Evolutionary conservation across 1,140 invertebrate genomes (phyloP).

Genomic region (Chlorops oryzae): DNA sequence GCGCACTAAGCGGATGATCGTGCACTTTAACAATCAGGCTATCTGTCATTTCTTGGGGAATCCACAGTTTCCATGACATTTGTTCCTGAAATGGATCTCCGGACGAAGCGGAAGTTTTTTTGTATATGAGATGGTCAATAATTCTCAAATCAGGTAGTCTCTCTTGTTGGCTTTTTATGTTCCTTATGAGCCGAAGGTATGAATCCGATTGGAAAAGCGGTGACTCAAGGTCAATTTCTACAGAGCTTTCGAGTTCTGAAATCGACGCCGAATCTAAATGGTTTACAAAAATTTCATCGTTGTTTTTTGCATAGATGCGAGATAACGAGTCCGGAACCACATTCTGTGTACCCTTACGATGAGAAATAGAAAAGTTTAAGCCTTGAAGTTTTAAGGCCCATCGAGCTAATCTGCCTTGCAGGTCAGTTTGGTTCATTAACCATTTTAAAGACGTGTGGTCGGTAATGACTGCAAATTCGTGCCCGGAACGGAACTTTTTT

Average conservation of each 20-base stretch:
- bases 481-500: slow-evolving; percentile 36
- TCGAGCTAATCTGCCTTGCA: slow-evolving; percentile 23
- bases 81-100: background rate
- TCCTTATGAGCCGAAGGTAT: too few species aligned
- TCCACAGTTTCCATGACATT: background rate
- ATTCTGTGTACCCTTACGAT: slow-evolving; percentile 30
- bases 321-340: slow-evolving; percentile 21
- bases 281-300: too few species aligned
- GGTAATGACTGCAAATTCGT: slow-evolving; percentile 40
- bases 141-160: background rate
- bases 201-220: too few species aligned
- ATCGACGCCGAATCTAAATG: too few species aligned
- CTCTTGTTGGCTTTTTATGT: too few species aligned
- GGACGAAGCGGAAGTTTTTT: background rate
- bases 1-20: background rate
- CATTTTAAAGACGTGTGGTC: slow-evolving; percentile 27
- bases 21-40: background rate
- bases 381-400: slow-evolving; percentile 30
- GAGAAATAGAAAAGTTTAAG: slow-evolving; percentile 36
- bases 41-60: background rate
- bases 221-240: too few species aligned
- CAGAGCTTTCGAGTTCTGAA: too few species aligned
- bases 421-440: slow-evolving; percentile 42
- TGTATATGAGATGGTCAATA: background rate
- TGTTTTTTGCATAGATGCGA: too few species aligned